Conservation (phyloP, 2,113 vertebrate species). For the Eleginops maclovinus region DNA sequence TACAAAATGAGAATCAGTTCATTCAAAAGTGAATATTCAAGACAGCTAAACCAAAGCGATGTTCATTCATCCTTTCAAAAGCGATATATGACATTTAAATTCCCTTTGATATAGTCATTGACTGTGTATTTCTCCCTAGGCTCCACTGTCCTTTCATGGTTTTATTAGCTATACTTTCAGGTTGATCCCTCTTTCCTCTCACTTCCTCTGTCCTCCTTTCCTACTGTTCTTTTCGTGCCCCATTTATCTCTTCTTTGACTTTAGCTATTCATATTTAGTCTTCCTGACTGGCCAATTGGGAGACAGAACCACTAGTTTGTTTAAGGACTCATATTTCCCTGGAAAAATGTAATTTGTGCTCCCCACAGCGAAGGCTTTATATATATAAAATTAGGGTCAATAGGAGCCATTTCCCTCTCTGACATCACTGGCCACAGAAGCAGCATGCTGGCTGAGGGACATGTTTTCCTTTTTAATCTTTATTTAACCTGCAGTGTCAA, state of each 20-base stretch:
- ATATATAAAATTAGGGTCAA: constrained; percentile 47
- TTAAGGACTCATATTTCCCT: constrained; percentile 63
- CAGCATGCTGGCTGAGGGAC: constrained; percentile 32
- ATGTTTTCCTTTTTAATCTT: constrained; percentile 56
- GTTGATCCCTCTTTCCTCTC: constrained; percentile 2
- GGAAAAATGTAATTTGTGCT: constrained; percentile 72
- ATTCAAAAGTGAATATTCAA: too few relatives aligned
- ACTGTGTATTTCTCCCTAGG: constrained; percentile 7
- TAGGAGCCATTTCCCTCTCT: constrained; percentile 38
- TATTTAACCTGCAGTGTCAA: constrained; percentile 48
- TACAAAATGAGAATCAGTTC: too few relatives aligned
- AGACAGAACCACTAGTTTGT: constrained; percentile 47
- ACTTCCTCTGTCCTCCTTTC: constrained; percentile 10
- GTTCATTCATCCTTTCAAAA: not conserved
- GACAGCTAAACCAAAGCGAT: not conserved
- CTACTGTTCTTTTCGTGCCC: constrained; percentile 17
- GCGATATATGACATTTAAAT: not conserved
- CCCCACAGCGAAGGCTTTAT: constrained; percentile 56
- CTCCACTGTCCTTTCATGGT: not conserved
- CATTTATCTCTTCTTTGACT: constrained; percentile 32
- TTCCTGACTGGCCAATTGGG: constrained; percentile 32
- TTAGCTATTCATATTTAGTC: constrained; percentile 31
- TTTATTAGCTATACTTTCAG: constrained; percentile 27
- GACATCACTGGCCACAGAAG: constrained; percentile 19
- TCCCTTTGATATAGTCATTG: not conserved